These are phyloP conservation scores for Fukomys damarensis DNA, from an alignment of 2,113 vertebrate species.

Conservation along the genomic window DNA sequence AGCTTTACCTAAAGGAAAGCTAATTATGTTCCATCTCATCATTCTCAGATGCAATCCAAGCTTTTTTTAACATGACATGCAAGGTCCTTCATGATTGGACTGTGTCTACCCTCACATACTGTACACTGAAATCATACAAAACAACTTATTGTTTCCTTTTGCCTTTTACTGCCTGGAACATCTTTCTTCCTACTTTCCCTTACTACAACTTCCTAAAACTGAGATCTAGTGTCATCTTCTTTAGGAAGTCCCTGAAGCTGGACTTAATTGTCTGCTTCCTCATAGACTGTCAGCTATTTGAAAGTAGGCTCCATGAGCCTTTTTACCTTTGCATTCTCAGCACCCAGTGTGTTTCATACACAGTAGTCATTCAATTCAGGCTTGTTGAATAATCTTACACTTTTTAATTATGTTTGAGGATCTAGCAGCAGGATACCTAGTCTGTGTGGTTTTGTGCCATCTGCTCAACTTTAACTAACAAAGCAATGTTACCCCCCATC, in stretches of 20 bases:
- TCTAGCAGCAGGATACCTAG: not conserved
- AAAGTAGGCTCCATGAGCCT: not conserved
- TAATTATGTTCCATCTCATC: not conserved
- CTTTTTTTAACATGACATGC: not conserved
- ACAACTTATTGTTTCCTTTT: not conserved
- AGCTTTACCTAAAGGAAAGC: not conserved
- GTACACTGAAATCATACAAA: not conserved
- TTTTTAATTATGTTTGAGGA: constrained; percentile 32
- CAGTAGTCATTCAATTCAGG: not conserved
- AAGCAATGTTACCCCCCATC: not conserved
- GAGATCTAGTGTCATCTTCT: not conserved
- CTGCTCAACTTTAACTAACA: not conserved
- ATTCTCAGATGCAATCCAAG: not conserved
- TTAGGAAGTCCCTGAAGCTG: constrained; percentile 13
- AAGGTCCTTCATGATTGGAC: not conserved
- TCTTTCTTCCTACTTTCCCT: not conserved
- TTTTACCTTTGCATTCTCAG: not conserved
- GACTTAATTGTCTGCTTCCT: not conserved
- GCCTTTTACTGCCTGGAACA: not conserved
- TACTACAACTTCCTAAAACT: not conserved
- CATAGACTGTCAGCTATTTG: not conserved
- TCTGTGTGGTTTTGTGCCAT: constrained; percentile 17
- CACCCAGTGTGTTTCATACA: not conserved
- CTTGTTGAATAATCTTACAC: constrained; percentile 20
- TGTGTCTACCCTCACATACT: not conserved